phyloP scores from a whole-genome alignment of 1,140 invertebrate species.

The Euwallacea fornicatus region DNA sequence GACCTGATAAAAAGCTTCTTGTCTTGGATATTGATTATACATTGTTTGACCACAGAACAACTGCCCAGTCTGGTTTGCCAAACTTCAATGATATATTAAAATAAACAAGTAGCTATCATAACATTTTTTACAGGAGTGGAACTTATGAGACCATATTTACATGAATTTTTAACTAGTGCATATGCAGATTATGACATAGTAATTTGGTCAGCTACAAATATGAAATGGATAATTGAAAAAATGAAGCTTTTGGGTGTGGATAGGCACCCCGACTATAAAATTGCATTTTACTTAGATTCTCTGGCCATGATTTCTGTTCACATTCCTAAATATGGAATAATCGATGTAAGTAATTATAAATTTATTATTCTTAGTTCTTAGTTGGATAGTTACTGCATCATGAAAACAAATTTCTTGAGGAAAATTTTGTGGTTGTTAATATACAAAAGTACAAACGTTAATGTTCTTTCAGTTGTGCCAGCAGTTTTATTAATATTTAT shows the following conservation, averaged over 20 bases:
- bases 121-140: conserved; percentile 64
- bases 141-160: conserved; percentile 92
- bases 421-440: too few species aligned
- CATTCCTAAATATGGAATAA: conserved; percentile 82
- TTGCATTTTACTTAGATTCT: conserved; percentile 89
- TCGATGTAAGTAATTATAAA: conserved; percentile 66
- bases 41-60: conserved; percentile 90
- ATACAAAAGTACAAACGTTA: too few species aligned
- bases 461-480: too few species aligned
- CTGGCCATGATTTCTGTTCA: conserved; percentile 95
- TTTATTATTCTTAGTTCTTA: too few species aligned
- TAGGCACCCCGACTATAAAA: conserved; percentile 84
- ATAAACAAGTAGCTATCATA: background rate
- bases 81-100: conserved; percentile 5
- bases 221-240: conserved; percentile 98
- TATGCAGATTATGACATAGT: conserved; percentile 89
- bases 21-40: conserved; percentile 98
- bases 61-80: conserved; percentile 28
- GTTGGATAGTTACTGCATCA: too few species aligned
- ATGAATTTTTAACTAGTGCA: conserved; percentile 91
- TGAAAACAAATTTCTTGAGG: too few species aligned
- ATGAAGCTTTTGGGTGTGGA: conserved; percentile 90
- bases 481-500: too few species aligned
- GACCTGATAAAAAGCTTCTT: conserved; percentile 84
- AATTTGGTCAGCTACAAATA: conserved; percentile 94